Conservation (phyloP, 2,888 invertebrate genomes). For the Malthinus flaveolus region DNA sequence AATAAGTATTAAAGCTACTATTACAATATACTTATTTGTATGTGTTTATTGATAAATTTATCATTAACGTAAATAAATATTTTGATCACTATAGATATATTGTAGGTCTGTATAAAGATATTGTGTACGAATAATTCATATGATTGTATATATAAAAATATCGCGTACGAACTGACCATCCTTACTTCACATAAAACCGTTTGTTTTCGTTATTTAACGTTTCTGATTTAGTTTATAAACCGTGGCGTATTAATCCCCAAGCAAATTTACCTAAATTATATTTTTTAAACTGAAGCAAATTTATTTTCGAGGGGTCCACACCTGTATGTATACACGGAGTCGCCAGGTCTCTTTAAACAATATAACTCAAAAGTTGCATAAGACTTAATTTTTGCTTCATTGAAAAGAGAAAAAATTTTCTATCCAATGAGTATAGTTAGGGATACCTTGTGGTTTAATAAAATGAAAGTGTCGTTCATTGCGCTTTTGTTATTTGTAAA, state of each 20-base stretch:
- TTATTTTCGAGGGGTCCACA: no score
- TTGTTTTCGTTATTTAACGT: constrained; percentile 31
- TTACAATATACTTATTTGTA: constrained; percentile 49
- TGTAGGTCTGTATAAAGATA: constrained; percentile 40
- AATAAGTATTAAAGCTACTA: constrained; percentile 31
- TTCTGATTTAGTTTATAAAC: constrained; percentile 8
- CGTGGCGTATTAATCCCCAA: background rate
- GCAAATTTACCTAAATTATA: background rate
- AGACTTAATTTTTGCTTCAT: no score
- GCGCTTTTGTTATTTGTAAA: no score
- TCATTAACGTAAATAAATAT: constrained; percentile 47
- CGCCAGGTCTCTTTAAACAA: no score
- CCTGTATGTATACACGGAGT: no score
- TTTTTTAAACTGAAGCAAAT: no score
- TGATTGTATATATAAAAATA: constrained; percentile 40
- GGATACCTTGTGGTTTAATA: no score
- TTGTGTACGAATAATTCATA: constrained; percentile 44
- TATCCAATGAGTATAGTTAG: no score
- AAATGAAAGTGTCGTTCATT: no score
- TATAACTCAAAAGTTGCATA: no score
- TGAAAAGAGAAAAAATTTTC: no score
- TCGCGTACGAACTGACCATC: constrained; percentile 33
- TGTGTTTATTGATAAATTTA: constrained; percentile 50
- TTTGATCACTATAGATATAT: constrained; percentile 53
- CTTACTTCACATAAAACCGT: constrained; percentile 39